Base-by-base conservation (phyloP, 2,797 vertebrate species). In the Linurgus olivaceus region DNA sequence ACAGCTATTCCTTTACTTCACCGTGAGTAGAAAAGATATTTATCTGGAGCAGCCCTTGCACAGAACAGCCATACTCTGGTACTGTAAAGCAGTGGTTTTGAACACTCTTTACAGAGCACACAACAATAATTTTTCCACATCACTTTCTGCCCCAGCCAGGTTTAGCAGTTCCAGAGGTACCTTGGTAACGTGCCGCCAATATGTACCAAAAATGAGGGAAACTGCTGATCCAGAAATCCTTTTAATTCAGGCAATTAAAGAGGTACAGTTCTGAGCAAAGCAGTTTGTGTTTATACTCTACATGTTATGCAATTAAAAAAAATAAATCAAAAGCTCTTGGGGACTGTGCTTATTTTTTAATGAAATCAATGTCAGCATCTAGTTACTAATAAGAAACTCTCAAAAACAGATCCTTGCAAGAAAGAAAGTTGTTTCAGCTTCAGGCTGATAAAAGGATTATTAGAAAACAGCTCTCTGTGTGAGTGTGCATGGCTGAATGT, bases 331-430 rank as follows among this genome's bases (percentile, higher is more conserved):
- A 92, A 91, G 86, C 88, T 96, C 62, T 90, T 86, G 0, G 1
- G 45, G 40, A 47, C 25, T 55, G 20, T 62, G 67, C 37, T 95
- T 90, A 76, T 88, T 94, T 88, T 79, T 91, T 89, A 89, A 90
- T 80, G 66, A 94, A 93, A 95, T 94, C 88, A 90, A 62, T 96
- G 91, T 89, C 93, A 92, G 72, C 72, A 84, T 68, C 88, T 87
- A 93, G 74, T 82, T 95, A 67, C 63, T 92, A 92, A 95, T 61
- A 93, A 92, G 72, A 91, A 93, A 94, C 68, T 77, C 84, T 92
- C 78, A 72, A n/a, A 52, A 96, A 85, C 59, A 93, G 74, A 87
- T 82, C 33, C 50, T 74, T 78, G 66, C 59, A 79, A 94, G 75
- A 35, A 86, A 62, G 45, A 33, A 95, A 92, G 84, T 87, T 91